Evolutionary conservation across 2,888 invertebrate species (phyloP).

Genomic region (Thumatha senex): DNA sequence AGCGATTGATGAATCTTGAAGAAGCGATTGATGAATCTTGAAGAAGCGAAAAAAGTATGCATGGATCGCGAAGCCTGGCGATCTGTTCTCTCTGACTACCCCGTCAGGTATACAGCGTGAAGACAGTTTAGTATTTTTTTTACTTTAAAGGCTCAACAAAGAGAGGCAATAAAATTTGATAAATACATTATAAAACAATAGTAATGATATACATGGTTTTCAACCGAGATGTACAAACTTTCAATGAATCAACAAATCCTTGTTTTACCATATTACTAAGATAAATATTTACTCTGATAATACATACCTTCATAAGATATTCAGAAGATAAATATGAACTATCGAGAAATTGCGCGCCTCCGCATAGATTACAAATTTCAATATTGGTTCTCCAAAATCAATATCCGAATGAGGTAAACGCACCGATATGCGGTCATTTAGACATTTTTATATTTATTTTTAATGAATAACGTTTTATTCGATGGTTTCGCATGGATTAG

Average conservation of each 20-base stretch:
- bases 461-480: constrained; percentile 8
- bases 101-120: no score
- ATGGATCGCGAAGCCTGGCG: no score
- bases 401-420: constrained; percentile 25
- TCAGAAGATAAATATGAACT: not conserved
- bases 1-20: no score
- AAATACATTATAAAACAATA: no score
- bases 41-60: no score
- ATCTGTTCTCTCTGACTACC: no score
- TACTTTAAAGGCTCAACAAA: no score
- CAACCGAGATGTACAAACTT: not conserved
- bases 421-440: constrained; percentile 25
- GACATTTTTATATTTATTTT: constrained; percentile 21
- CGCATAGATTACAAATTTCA: not conserved
- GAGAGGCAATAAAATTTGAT: no score
- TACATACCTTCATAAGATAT: not conserved
- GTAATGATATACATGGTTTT: no score
- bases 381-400: constrained; percentile 4
- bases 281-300: constrained; percentile 3
- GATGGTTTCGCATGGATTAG: constrained; percentile 34
- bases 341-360: not conserved
- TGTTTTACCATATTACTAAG: not conserved
- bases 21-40: no score
- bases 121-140: no score
- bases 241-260: not conserved